These are phyloP conservation scores for Phylloscopus whistleri DNA, from an alignment of 2,113 vertebrate species.

Conservation along the genomic window DNA sequence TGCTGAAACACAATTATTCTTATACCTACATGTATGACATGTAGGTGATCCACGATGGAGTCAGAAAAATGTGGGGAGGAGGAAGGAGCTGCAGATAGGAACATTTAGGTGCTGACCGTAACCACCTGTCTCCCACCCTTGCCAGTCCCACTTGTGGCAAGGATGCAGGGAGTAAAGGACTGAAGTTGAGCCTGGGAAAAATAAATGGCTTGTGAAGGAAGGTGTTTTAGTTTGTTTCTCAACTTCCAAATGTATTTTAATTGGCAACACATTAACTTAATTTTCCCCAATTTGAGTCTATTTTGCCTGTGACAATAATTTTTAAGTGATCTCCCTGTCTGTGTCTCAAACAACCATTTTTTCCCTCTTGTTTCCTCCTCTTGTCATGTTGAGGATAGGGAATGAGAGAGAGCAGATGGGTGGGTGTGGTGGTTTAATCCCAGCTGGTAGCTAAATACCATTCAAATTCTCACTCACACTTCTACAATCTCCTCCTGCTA, in stretches of 20 bases:
- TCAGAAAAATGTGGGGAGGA: not conserved
- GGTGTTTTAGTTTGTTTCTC: not conserved
- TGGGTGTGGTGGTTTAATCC: not conserved
- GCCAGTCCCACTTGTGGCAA: not conserved
- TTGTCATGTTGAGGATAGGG: not conserved
- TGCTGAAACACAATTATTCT: not conserved
- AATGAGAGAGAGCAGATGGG: not conserved
- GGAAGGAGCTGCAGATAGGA: accelerated
- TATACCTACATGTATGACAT: too few relatives aligned
- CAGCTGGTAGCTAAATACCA: not conserved
- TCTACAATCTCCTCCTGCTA: not conserved
- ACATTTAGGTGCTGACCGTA: accelerated
- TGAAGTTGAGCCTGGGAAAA: not conserved
- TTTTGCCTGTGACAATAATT: not conserved
- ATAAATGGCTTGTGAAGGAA: not conserved
- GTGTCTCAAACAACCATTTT: not conserved
- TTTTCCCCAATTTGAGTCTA: not conserved
- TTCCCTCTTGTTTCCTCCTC: not conserved
- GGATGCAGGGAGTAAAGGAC: not conserved
- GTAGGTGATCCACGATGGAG: not conserved
- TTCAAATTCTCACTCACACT: not conserved
- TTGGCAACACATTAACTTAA: not conserved
- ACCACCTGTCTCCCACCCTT: not conserved
- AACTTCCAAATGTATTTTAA: not conserved
- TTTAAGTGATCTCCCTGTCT: not conserved